Evolutionary conservation across 2,888 invertebrate genomes (phyloP).

Genomic region (Rhagonycha fulva): DNA sequence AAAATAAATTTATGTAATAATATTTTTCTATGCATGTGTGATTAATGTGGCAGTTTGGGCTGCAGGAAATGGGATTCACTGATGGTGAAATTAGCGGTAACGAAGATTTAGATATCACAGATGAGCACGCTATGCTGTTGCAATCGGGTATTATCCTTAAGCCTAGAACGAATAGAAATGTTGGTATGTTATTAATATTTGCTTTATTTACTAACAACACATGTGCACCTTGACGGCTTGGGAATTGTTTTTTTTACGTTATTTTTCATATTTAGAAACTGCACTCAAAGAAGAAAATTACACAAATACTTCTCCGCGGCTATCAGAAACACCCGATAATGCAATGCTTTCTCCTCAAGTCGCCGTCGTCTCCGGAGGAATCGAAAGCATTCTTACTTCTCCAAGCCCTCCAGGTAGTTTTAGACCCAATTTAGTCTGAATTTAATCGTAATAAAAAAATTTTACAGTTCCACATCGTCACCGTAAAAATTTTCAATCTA

Average conservation of each 20-base stretch:
- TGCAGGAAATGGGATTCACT: constrained; percentile 62
- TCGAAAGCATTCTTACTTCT: constrained; percentile 56
- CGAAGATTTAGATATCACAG: constrained; percentile 70
- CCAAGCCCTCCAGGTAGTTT: constrained; percentile 66
- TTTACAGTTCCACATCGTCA: constrained; percentile 53
- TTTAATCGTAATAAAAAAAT: background rate
- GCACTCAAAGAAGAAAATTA: constrained; percentile 11
- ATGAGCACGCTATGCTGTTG: constrained; percentile 73
- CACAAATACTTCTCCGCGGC: constrained; percentile 31
- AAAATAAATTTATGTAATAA: background rate
- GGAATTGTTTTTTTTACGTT: background rate
- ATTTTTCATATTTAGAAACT: background rate
- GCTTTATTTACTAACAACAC: constrained; percentile 1
- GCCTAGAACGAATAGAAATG: constrained; percentile 50
- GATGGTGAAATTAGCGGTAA: constrained; percentile 64
- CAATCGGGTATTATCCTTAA: constrained; percentile 54
- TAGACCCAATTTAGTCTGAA: constrained; percentile 31
- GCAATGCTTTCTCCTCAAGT: constrained; percentile 47
- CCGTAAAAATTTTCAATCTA: constrained; percentile 54
- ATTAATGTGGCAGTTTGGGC: constrained; percentile 27
- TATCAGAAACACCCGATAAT: constrained; percentile 32
- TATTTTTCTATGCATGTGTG: constrained; percentile 16
- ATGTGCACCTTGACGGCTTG: background rate
- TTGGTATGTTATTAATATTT: constrained; percentile 45
- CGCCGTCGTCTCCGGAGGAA: constrained; percentile 51